A percentile compares a stretch with the other conserved stretches of the same genome.
Evolutionary conservation across 2,797 vertebrate genomes (phyloP).

Genomic region (Acipenser transmontanus): DNA sequence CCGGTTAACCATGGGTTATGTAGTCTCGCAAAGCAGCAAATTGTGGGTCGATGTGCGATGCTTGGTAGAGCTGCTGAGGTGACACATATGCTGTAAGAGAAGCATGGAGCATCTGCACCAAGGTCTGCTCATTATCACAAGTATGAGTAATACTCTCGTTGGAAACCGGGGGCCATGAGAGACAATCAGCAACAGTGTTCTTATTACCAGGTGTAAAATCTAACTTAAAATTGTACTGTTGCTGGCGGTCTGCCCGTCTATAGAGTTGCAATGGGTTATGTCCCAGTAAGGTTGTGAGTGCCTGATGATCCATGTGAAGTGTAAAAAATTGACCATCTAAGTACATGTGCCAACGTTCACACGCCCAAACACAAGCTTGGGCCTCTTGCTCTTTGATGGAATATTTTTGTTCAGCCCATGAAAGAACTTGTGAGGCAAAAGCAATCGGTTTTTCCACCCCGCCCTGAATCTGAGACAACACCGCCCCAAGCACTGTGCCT

Average conservation of each 20-base stretch:
- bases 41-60: background rate
- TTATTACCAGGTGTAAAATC: conserved; percentile 32
- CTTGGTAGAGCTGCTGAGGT: background rate
- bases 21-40: background rate
- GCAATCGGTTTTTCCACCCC: too few relatives aligned
- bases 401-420: too few relatives aligned
- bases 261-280: conserved; percentile 51
- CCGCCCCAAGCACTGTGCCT: too few relatives aligned
- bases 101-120: conserved; percentile 6
- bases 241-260: conserved; percentile 36
- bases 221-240: conserved; percentile 41
- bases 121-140: background rate
- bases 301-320: conserved; percentile 48
- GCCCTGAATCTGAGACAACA: too few relatives aligned
- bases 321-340: conserved; percentile 45
- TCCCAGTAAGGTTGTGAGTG: conserved; percentile 46
- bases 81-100: background rate
- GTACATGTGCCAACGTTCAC: too few relatives aligned
- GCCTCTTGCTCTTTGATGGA: too few relatives aligned
- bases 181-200: conserved; percentile 39
- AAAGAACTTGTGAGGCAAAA: too few relatives aligned
- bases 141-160: too few relatives aligned
- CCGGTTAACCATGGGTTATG: background rate
- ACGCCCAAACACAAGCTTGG: too few relatives aligned
- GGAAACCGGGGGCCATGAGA: conserved; percentile 24